phyloP scores from a whole-genome alignment of 2,797 vertebrate species.

The Enteromius anoplus region DNA sequence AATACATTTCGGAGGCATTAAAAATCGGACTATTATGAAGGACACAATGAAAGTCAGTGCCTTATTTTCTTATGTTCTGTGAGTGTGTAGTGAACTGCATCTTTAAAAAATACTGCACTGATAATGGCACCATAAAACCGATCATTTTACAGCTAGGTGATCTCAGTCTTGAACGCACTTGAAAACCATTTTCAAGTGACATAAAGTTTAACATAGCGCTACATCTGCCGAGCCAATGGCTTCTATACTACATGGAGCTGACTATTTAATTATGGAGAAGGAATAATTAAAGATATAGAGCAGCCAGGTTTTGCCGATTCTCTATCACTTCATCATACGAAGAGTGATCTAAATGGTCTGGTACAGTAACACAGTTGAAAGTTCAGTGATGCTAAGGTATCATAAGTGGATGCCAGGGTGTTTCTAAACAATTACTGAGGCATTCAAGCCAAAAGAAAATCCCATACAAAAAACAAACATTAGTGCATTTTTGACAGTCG shows the following conservation, averaged over 20 bases:
- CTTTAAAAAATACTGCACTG: conserved; percentile 79
- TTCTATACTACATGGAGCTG: conserved; percentile 86
- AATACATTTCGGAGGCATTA: background rate
- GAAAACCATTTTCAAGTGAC: conserved; percentile 96
- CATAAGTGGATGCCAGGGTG: background rate
- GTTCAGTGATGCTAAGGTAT: background rate
- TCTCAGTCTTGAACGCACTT: conserved; percentile 89
- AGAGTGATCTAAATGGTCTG: background rate
- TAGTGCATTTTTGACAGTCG: background rate
- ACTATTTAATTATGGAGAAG: conserved; percentile 88
- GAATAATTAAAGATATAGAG: conserved; percentile 60
- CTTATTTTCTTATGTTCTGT: conserved; percentile 73
- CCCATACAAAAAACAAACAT: background rate
- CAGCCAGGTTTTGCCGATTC: conserved; percentile 39
- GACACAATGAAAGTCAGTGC: conserved; percentile 76
- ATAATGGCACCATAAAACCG: conserved; percentile 87
- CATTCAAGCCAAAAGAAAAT: background rate
- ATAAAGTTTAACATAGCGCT: conserved; percentile 98
- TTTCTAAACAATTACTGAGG: background rate
- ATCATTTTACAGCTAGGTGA: conserved; percentile 94
- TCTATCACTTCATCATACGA: conserved; percentile 30
- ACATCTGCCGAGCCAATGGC: conserved; percentile 94
- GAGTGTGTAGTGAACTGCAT: conserved; percentile 73
- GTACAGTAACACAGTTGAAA: conserved; percentile 4
- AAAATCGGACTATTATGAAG: conserved; percentile 66